Evolutionary conservation across 2,113 vertebrate species (phyloP).

Genomic region (Melanostigma gelatinosum): DNA sequence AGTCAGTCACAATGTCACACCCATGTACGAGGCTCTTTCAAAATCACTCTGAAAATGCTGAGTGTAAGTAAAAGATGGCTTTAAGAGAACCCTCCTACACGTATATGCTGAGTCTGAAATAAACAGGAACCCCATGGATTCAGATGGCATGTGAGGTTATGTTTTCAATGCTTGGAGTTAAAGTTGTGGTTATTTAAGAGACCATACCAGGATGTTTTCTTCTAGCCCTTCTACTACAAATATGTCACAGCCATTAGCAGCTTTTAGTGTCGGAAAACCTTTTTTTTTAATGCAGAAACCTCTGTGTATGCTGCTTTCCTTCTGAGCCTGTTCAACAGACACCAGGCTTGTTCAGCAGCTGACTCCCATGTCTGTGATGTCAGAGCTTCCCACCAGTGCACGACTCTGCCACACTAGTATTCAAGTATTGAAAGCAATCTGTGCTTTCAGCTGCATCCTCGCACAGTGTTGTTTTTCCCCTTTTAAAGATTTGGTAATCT

Average conservation of each 20-base stretch:
- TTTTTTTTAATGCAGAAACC: background rate
- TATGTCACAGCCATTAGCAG: conserved; percentile 11
- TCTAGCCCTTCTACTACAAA: conserved; percentile 10
- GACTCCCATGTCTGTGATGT: conserved; percentile 40
- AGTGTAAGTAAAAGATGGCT: conserved; percentile 65
- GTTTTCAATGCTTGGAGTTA: conserved; percentile 32
- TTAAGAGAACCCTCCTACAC: conserved; percentile 67
- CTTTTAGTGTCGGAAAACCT: background rate
- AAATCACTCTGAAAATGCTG: conserved; percentile 42
- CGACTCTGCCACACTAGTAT: conserved; percentile 25
- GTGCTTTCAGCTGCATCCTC: conserved; percentile 32
- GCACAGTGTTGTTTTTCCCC: background rate
- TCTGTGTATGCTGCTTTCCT: conserved; percentile 9
- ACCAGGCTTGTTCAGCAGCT: conserved; percentile 26
- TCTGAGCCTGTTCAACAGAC: conserved; percentile 16
- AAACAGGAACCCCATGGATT: conserved; percentile 49
- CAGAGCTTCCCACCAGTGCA: conserved; percentile 36
- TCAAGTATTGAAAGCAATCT: conserved; percentile 29
- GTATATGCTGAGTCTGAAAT: conserved; percentile 58
- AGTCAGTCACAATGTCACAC: conserved; percentile 37
- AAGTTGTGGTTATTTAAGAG: conserved; percentile 11
- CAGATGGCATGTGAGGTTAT: conserved; percentile 37
- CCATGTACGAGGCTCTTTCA: conserved; percentile 11
- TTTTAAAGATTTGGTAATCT: background rate
- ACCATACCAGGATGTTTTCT: background rate